Evolutionary conservation across 2,888 invertebrate species (phyloP).

Genomic region (Trilocha varians): DNA sequence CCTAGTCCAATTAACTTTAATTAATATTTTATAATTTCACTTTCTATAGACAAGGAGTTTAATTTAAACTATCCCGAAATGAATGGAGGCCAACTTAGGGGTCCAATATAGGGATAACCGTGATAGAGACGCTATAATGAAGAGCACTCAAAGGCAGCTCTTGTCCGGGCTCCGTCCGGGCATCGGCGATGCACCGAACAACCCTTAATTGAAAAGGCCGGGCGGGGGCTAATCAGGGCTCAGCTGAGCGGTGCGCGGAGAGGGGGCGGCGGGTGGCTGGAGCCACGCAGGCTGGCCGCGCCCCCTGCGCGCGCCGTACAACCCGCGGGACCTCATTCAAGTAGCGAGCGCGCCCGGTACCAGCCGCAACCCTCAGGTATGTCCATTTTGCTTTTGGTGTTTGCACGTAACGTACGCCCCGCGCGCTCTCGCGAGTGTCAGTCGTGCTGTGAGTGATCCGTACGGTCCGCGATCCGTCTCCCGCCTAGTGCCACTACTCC

Average conservation of each 20-base stretch:
- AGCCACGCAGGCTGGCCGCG: conserved; percentile 75
- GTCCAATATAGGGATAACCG: conserved; percentile 42
- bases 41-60: too few relatives aligned
- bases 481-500: conserved; percentile 17
- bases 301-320: conserved; percentile 75
- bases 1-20: conserved; percentile 4
- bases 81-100: conserved; percentile 20
- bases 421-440: conserved; percentile 62
- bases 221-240: conserved; percentile 69
- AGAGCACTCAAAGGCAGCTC: conserved; percentile 50
- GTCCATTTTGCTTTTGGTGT: conserved; percentile 71
- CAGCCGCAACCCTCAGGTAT: conserved; percentile 71
- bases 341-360: conserved; percentile 67
- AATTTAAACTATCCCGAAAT: conserved; percentile 7
- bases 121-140: conserved; percentile 53
- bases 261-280: conserved; percentile 49
- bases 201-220: conserved; percentile 70
- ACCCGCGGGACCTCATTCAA: conserved; percentile 68
- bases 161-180: conserved; percentile 30
- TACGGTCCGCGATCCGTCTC: conserved; percentile 26
- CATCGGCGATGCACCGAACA: conserved; percentile 58
- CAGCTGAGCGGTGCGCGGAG: conserved; percentile 57
- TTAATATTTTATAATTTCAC: neutral
- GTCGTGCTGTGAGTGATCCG: conserved; percentile 56
- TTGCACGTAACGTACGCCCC: conserved; percentile 53